These are phyloP conservation scores for Epinephelus fuscoguttatus DNA, from an alignment of 2,113 vertebrate species.

Conservation along the genomic window DNA sequence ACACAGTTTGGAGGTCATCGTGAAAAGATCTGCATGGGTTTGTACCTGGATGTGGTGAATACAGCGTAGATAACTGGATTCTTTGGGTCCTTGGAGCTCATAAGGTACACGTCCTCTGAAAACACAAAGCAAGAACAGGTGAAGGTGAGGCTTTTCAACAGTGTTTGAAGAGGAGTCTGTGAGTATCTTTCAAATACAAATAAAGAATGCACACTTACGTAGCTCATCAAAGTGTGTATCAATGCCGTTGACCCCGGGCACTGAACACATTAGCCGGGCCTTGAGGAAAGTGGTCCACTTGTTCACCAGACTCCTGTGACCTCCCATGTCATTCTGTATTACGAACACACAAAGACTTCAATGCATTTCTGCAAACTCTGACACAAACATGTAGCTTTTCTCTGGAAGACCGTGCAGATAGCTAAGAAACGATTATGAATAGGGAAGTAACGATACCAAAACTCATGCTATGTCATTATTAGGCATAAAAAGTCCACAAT, in stretches of 20 bases:
- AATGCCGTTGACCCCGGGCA: slow-evolving; percentile 95
- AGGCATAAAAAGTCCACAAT: too few species aligned
- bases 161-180: neutral
- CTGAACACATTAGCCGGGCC: slow-evolving; percentile 94
- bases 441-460: too few species aligned
- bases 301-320: slow-evolving; percentile 97
- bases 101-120: slow-evolving; percentile 96
- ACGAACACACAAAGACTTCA: slow-evolving; percentile 24
- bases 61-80: slow-evolving; percentile 97
- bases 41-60: slow-evolving; percentile 99
- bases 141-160: neutral
- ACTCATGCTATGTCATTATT: too few species aligned
- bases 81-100: slow-evolving; percentile 98
- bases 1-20: neutral
- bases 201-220: slow-evolving; percentile 86
- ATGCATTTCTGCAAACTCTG: neutral
- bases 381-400: neutral
- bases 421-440: neutral
- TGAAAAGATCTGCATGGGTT: neutral
- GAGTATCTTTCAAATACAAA: neutral
- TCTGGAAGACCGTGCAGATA: neutral
- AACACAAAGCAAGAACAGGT: slow-evolving; percentile 25
- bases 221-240: slow-evolving; percentile 98
- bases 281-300: slow-evolving; percentile 99
- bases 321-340: slow-evolving; percentile 95